phyloP scores from a whole-genome alignment of 1,140 invertebrate genomes.

The Drosophila quadrilineata region DNA sequence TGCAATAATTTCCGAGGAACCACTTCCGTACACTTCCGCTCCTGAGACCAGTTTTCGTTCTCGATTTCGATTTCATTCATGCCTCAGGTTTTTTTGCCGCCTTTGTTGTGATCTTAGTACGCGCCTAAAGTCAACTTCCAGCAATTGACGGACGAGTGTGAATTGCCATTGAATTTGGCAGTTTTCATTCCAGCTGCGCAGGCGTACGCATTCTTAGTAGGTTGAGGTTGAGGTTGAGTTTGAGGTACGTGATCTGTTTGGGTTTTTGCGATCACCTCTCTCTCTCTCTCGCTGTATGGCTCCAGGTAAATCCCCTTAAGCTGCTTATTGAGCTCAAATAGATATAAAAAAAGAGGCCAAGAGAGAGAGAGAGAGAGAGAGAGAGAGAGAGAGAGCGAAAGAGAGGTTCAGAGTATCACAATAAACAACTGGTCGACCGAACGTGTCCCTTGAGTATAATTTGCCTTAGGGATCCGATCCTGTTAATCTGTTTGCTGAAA shows the following conservation, averaged over 20 bases:
- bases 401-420: constrained; percentile 59
- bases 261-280: constrained; percentile 32
- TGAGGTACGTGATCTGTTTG: constrained; percentile 48
- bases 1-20: constrained; percentile 27
- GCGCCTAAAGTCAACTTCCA: constrained; percentile 69
- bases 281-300: too few relatives aligned
- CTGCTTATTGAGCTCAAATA: constrained; percentile 65
- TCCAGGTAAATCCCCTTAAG: constrained; percentile 66
- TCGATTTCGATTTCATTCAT: too few relatives aligned
- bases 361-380: too few relatives aligned
- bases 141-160: constrained; percentile 72
- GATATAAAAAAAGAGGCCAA: too few relatives aligned
- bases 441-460: constrained; percentile 72
- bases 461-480: constrained; percentile 43
- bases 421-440: constrained; percentile 40
- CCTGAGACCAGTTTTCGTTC: neutral
- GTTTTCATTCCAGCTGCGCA: constrained; percentile 67
- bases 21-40: constrained; percentile 71
- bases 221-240: too few relatives aligned
- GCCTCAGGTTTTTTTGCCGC: neutral
- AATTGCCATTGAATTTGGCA: constrained; percentile 71
- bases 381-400: too few relatives aligned
- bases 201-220: constrained; percentile 44
- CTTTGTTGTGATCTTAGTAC: constrained; percentile 43
- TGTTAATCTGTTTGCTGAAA: constrained; percentile 71